These are phyloP conservation scores for Notarius quadriscutis DNA, from an alignment of 2,113 vertebrate species.

Conservation along the genomic window DNA sequence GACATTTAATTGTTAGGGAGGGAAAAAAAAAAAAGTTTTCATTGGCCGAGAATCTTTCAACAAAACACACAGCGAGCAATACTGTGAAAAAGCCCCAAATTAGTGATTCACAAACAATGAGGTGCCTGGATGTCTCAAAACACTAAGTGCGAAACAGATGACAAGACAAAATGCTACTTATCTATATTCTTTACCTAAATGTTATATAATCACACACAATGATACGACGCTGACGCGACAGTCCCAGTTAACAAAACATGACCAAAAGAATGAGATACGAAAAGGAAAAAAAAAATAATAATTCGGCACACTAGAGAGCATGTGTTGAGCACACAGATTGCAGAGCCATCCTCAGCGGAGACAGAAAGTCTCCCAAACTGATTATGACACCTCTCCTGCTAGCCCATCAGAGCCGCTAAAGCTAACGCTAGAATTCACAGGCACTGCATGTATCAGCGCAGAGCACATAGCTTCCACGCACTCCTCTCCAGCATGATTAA, in stretches of 20 bases:
- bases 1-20: constrained; percentile 8
- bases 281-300: neutral
- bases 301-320: constrained; percentile 19
- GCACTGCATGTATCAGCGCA: constrained; percentile 77
- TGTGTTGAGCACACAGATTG: constrained; percentile 54
- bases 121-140: constrained; percentile 23
- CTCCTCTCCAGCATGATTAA: constrained; percentile 74
- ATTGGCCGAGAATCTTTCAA: neutral
- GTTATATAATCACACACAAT: neutral
- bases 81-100: neutral
- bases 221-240: neutral
- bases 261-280: neutral
- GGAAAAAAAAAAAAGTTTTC: neutral
- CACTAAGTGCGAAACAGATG: neutral
- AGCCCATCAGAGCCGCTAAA: constrained; percentile 75
- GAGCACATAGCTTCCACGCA: constrained; percentile 76
- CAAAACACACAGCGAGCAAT: neutral
- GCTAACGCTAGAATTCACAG: constrained; percentile 79
- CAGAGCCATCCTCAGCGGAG: constrained; percentile 43
- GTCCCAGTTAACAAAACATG: neutral
- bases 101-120: constrained; percentile 16
- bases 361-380: constrained; percentile 51
- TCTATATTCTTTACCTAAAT: neutral
- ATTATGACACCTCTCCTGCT: constrained; percentile 75
- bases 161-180: neutral